phyloP scores from a whole-genome alignment of 2,797 vertebrate genomes.

The Petrocephalus sullivani region DNA sequence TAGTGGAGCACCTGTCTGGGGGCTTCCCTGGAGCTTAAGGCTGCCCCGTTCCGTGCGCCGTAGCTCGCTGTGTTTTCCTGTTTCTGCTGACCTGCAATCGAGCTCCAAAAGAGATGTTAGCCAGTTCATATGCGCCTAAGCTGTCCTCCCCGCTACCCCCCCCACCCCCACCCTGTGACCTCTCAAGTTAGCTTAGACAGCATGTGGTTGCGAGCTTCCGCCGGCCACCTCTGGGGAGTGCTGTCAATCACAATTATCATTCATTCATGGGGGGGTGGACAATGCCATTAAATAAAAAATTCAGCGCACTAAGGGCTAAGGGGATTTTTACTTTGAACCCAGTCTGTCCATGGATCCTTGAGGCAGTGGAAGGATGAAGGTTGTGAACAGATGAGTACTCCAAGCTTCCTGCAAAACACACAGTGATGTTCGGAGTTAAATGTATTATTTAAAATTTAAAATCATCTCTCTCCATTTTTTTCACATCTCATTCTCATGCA shows the following conservation, averaged over 20 bases:
- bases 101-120: conserved; percentile 90
- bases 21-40: not conserved
- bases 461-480: not conserved
- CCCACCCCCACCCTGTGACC: not conserved
- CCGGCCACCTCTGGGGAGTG: conserved; percentile 56
- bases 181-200: conserved; percentile 44
- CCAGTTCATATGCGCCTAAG: conserved; percentile 73
- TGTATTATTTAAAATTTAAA: not conserved
- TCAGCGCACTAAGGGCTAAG: conserved; percentile 70
- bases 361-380: not conserved
- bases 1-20: not conserved
- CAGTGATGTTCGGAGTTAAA: not conserved
- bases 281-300: conserved; percentile 85
- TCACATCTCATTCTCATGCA: not conserved
- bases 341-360: not conserved
- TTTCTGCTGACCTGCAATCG: conserved; percentile 73
- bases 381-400: not conserved
- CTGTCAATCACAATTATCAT: conserved; percentile 83
- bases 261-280: conserved; percentile 49
- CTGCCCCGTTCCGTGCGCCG: not conserved
- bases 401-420: not conserved
- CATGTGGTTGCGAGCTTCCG: conserved; percentile 49
- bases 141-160: conserved; percentile 28
- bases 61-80: conserved; percentile 72
- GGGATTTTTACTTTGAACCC: conserved; percentile 70